Conservation (phyloP, 2,797 vertebrate species). For the Varecia variegata region DNA sequence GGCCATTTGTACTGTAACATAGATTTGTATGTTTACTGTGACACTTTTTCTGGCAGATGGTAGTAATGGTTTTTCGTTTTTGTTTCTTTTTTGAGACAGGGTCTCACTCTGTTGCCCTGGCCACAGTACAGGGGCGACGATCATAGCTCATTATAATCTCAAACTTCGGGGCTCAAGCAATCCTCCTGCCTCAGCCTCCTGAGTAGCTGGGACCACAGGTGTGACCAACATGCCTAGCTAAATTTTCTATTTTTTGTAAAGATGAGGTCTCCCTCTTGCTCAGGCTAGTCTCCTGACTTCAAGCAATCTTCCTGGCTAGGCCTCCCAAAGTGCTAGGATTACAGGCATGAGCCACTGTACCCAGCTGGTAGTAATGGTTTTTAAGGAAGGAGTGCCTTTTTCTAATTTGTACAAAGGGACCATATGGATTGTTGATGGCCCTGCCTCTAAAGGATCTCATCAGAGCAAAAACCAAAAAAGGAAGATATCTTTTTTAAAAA, state of each 20-base stretch:
- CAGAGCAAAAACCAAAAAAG: not conserved
- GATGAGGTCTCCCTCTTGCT: not conserved
- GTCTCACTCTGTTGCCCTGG: not conserved
- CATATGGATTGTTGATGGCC: not conserved
- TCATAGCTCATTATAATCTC: not conserved
- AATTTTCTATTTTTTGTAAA: not conserved
- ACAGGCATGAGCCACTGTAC: not conserved
- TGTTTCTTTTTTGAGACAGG: not conserved
- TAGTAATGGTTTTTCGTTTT: conserved; percentile 25
- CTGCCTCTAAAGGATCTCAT: not conserved
- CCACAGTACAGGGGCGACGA: not conserved
- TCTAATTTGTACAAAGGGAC: not conserved
- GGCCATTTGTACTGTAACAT: not conserved
- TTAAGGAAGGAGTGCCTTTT: not conserved
- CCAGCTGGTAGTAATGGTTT: not conserved
- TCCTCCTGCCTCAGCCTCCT: not conserved
- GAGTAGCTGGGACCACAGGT: not conserved
- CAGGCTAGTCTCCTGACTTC: not conserved
- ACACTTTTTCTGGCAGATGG: not conserved
- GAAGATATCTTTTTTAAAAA: not conserved
- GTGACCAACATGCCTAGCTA: not conserved
- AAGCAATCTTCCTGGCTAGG: not conserved
- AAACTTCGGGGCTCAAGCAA: not conserved
- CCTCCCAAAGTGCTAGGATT: not conserved
- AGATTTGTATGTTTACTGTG: not conserved